Evolutionary conservation across 1,140 invertebrate genomes (phyloP), one percentile per base, ranked within the genome.

Genomic region (Drosophila nigrodunni): DNA sequence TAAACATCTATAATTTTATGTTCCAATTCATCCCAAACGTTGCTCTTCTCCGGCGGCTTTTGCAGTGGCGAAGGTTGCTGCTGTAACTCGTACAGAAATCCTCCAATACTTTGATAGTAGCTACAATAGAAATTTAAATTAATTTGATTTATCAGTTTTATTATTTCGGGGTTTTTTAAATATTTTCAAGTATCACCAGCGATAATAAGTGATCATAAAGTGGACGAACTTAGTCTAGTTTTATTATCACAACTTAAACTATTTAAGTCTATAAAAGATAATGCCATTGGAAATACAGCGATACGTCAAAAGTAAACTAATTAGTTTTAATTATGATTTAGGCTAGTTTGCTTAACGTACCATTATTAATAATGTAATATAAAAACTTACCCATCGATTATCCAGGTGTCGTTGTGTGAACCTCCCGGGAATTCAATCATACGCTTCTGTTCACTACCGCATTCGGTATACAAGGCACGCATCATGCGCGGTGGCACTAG

Each of bases 321-420:
- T 57, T 57, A 57, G 37, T n/a, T 7, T 57, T 41, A 21, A 57
- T 57, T 57, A 57, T 57, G 35, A 39, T 57, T 57, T 39, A 57
- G 39, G 54, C 18, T 21, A 2, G 2, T 21, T 21, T 21, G 2
- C 18, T 2, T 21, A 21, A 21, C 18, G 18, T 18, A 7, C 1
- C 13, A 21, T 47, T 15, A 47, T 7, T 7, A 47, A 47, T 15
- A 15, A 18, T 7, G 25, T 30, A 35, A 18, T 18, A 30, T 13
- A 10, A 41, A 2, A 8, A 5, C 73, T 67, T 82, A 92, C 92
- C 92, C 92, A 55, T 90, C 87, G 13, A 91, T 77, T 69, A 93
- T 94, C 97, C 97, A 98, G 0, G 97, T 98, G 91, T 98, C 97
- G 85, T 98, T 98, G 90, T 98, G 97, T 1, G 96, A 96, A 0